These are phyloP conservation scores for Ophthalmolycus amberensis DNA, from an alignment of 2,113 vertebrate species.

Conservation along the genomic window DNA sequence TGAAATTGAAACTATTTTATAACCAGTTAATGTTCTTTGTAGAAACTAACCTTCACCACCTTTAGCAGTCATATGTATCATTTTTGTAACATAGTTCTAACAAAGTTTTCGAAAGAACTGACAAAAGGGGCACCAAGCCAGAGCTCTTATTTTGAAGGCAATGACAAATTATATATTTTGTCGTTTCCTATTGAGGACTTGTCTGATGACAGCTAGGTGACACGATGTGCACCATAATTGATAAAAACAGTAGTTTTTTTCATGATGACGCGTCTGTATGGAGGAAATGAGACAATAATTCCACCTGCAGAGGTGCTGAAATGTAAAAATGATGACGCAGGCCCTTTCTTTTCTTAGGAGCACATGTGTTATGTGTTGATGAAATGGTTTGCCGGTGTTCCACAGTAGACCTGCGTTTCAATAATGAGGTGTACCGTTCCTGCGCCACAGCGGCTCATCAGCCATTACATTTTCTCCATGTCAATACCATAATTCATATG, in stretches of 20 bases:
- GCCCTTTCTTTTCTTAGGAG: constrained; percentile 38
- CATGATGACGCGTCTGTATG: constrained; percentile 4
- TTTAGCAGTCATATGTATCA: no score
- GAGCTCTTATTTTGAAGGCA: neutral
- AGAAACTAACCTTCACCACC: no score
- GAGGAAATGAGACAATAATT: constrained; percentile 26
- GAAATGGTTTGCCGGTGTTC: constrained; percentile 18
- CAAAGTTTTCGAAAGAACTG: neutral
- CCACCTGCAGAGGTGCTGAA: constrained; percentile 6
- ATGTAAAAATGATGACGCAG: constrained; percentile 23
- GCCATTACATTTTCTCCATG: constrained; percentile 25
- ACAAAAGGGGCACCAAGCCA: neutral
- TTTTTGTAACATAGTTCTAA: no score
- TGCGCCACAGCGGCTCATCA: constrained; percentile 12
- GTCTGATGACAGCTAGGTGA: neutral
- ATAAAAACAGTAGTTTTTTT: neutral
- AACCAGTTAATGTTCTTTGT: no score
- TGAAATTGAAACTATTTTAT: no score
- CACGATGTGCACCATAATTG: neutral
- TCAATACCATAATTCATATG: constrained; percentile 39
- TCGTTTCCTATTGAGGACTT: neutral
- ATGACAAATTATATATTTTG: neutral
- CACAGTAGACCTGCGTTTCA: constrained; percentile 21
- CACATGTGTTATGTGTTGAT: constrained; percentile 33
- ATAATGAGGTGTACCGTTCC: constrained; percentile 35